Conservation (phyloP, 2,113 vertebrate species). For the Daubentonia madagascariensis region DNA sequence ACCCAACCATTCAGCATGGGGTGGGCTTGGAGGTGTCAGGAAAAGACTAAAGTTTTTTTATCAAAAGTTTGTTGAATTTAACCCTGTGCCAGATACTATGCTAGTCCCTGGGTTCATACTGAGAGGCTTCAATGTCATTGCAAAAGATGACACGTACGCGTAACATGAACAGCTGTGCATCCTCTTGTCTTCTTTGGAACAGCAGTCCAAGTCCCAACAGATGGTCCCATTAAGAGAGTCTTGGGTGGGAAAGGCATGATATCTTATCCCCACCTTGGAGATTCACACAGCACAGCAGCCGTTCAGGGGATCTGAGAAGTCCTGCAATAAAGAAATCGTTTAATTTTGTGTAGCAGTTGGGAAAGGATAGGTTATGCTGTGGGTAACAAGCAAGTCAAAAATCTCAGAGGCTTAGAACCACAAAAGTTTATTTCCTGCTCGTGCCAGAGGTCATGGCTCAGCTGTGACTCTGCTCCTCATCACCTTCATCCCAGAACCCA, state of each 20-base stretch:
- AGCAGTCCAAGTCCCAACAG: background rate
- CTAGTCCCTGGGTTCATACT: too few relatives aligned
- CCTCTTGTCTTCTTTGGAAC: background rate
- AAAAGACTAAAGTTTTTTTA: background rate
- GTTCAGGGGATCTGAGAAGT: background rate
- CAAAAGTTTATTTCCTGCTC: background rate
- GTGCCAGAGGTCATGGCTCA: background rate
- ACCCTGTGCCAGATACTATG: accelerated
- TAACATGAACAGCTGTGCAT: background rate
- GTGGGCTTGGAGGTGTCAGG: background rate
- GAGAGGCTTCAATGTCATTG: background rate
- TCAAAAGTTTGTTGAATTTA: background rate
- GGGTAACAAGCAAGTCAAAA: background rate
- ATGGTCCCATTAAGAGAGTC: background rate
- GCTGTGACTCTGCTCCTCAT: background rate
- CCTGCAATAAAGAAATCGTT: background rate
- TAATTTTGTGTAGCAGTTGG: background rate
- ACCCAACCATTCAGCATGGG: background rate
- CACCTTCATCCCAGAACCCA: background rate
- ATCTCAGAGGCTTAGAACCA: background rate
- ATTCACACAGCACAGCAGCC: background rate
- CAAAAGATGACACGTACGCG: background rate
- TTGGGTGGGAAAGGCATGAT: background rate
- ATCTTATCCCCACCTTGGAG: background rate
- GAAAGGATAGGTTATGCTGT: background rate